Base-by-base conservation (phyloP, 2,888 invertebrate genomes). In the Nycteola revayana region DNA sequence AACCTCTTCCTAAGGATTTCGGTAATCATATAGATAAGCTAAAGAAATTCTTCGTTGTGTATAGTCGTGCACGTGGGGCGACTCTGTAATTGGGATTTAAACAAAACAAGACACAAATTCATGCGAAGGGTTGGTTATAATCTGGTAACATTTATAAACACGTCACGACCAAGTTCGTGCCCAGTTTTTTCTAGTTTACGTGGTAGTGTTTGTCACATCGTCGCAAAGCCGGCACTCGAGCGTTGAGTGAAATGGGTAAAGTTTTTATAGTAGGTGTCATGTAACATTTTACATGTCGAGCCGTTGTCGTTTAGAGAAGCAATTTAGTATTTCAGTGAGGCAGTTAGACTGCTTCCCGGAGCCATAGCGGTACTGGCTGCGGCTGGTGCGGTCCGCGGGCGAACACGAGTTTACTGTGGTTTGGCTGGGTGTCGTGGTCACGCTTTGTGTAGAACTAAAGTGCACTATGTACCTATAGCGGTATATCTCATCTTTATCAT, bases 11-110 rank as follows among this genome's bases (percentile, higher is more conserved):
- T 57, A 58, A 53, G 68, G 66, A 68, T 75, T 66, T 65, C 65
- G 50, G 53, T 78, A 79, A 83, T 81, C 80, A 55, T 38, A 50
- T 45, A 68, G 86, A 86, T 84, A 85, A 80, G 67, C 51, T 35
- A 40, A 62, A 72, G 72, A 68, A 72, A 70, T 67, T 60, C 45
- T 60, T 56, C 60, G 68, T 63, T 55, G 52, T 59, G 57, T 64
- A 26, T 49, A 36, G 42, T 56, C 43, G 53, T 66, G 67, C 71
- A 75, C 80, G 79, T 76, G 77, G 66, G 42, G 38, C 32, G 76
- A 75, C 75, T 80, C 42, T 22, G 65, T 77, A 76, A 78, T 75
- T 70, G 60, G 51, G 55, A 66, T 70, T 68, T 72, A 65, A 77
- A 70, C 54, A 65, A 69, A 70, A 72, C 63, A 67, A 72, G 61